A percentile compares a stretch with the other conserved stretches of the same genome.
Conservation (phyloP, 2,113 vertebrate genomes). For the Myodes glareolus region DNA sequence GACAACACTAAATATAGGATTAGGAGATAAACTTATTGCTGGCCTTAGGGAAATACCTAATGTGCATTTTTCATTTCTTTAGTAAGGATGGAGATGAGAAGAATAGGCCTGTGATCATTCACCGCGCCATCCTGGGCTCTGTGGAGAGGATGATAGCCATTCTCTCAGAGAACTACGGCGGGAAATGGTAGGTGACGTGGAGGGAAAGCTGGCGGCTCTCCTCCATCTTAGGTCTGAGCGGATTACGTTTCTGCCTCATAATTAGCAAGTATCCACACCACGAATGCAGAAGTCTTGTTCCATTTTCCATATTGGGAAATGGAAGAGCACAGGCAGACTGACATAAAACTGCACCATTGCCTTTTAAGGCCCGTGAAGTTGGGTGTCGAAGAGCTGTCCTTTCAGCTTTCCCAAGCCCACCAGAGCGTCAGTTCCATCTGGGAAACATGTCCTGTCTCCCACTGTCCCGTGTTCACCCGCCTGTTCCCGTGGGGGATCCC, state of each 20-base stretch:
- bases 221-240: not conserved
- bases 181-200: constrained; percentile 91
- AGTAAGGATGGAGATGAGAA: constrained; percentile 95
- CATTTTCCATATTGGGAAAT: not conserved
- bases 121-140: constrained; percentile 94
- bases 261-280: not conserved
- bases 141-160: constrained; percentile 98
- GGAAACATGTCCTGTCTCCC: not conserved
- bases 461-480: fast-evolving
- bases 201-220: not conserved
- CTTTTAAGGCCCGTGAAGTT: not conserved
- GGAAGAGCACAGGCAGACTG: not conserved
- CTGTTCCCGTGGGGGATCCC: too few relatives aligned
- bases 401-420: not conserved
- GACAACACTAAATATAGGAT: not conserved
- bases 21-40: not conserved
- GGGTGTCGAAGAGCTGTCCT: not conserved
- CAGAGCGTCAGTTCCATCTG: not conserved
- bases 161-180: constrained; percentile 95
- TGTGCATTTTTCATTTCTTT: constrained; percentile 43
- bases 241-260: not conserved
- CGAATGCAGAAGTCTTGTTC: not conserved
- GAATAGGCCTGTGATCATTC: constrained; percentile 95
- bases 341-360: not conserved
- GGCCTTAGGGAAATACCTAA: not conserved